Conservation (phyloP, 2,113 vertebrate genomes). For the Brevimyrus niger region DNA sequence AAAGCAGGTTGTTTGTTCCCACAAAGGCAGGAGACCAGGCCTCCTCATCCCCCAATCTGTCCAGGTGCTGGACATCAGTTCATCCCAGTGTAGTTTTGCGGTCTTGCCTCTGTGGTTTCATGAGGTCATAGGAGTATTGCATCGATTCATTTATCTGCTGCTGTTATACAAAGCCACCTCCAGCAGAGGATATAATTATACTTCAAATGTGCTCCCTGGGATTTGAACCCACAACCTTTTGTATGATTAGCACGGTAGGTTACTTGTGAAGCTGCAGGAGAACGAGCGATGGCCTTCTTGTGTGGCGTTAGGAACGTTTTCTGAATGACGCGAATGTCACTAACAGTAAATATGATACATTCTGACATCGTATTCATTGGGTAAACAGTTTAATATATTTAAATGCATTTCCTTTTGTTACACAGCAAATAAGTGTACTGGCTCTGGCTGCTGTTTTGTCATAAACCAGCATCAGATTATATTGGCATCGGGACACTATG, state of each 20-base stretch:
- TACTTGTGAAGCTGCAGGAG: not conserved
- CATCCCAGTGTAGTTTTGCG: not conserved
- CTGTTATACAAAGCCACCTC: not conserved
- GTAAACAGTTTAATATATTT: not conserved
- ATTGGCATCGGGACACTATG: not conserved
- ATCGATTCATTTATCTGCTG: not conserved
- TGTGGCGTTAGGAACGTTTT: not conserved
- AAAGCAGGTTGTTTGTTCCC: not conserved
- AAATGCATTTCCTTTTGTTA: not conserved
- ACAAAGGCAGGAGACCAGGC: not conserved
- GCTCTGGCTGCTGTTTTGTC: not conserved
- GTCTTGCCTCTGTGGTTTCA: not conserved
- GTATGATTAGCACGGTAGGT: not conserved
- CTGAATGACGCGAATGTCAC: not conserved
- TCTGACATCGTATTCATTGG: not conserved
- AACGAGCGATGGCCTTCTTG: rapidly evolving
- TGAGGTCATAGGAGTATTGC: not conserved
- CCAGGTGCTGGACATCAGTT: not conserved
- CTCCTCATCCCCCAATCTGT: not conserved
- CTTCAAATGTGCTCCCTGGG: not conserved
- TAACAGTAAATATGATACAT: not conserved
- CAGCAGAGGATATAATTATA: not conserved
- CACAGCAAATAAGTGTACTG: not conserved
- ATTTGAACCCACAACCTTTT: not conserved
- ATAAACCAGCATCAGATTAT: not conserved